Base-by-base conservation (phyloP, 2,888 invertebrate genomes). In the Stratiomys singularior region DNA sequence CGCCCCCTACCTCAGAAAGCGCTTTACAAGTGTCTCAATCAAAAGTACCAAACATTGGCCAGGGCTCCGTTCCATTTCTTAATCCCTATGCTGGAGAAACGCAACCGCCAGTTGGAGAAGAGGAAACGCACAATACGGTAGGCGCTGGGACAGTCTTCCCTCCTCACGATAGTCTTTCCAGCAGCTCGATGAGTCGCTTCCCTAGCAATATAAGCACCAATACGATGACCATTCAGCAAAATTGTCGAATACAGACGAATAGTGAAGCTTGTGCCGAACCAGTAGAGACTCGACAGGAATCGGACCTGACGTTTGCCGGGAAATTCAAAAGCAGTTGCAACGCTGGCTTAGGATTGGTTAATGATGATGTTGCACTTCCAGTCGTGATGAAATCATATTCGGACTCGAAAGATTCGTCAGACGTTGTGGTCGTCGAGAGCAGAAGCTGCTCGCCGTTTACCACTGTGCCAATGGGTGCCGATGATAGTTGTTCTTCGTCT, bases 271-370 rank as follows among this genome's bases (percentile, higher is more conserved):
- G 72, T 52, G 28, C 7, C 21, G 37, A 25, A 0, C 15, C 7
- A 1, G 2, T n/a, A 21, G n/a, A 3, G 4, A 21, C 1, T 18
- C 60, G 76, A 13, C 46, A 78, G 60, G 66, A 79, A 72, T 77
- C 77, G 18, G 85, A 86, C 78, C 83, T 87, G 77, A 85, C 86
- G 13, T 87, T 87, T 81, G 82, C 85, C 2, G 87, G 87, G 0
- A 84, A 85, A 81, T 87, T 87, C 79, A 84, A 84, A 56, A 82
- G 81, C 47, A 69, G 78, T 27, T 71, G 47, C 46, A 67, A 28
- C 1, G 74, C 47, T 37, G 21, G 27, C 28, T 67, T 28, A 1
- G 63, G 23, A 2, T 15, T 56, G 11, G 18, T 69, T 1, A n/a
- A 2, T 69, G 21, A 11, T 11, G 46, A 30, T 74, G 18, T 15